These are phyloP conservation scores for Fabriciana adippe DNA, from an alignment of 2,888 invertebrate genomes.

Conservation along the genomic window DNA sequence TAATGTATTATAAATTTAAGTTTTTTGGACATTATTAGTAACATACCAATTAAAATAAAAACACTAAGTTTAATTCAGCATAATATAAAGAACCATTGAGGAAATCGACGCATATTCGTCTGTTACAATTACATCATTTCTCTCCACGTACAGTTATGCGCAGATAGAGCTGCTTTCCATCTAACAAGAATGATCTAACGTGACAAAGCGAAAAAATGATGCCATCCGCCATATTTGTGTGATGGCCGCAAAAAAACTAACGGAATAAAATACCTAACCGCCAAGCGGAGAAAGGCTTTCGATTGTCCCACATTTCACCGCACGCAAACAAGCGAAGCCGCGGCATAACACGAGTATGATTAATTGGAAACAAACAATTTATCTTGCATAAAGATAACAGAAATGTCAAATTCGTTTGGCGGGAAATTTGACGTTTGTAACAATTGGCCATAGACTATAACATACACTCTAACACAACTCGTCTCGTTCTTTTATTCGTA, in stretches of 20 bases:
- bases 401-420: slow-evolving; percentile 63
- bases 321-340: slow-evolving; percentile 70
- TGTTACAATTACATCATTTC: slow-evolving; percentile 73
- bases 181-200: slow-evolving; percentile 82
- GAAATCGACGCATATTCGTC: slow-evolving; percentile 38
- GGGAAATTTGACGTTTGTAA: slow-evolving; percentile 59
- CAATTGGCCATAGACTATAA: slow-evolving; percentile 54
- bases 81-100: background rate
- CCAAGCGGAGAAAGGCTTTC: slow-evolving; percentile 81
- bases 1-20: no score
- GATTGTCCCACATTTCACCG: slow-evolving; percentile 80
- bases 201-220: slow-evolving; percentile 80
- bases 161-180: slow-evolving; percentile 75
- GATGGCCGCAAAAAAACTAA: slow-evolving; percentile 81
- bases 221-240: slow-evolving; percentile 75
- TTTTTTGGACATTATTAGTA: background rate
- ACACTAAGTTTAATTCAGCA: background rate
- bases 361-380: slow-evolving; percentile 50
- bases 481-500: slow-evolving; percentile 56
- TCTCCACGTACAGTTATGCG: slow-evolving; percentile 72
- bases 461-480: slow-evolving; percentile 60
- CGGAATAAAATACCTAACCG: slow-evolving; percentile 81
- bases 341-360: slow-evolving; percentile 57
- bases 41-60: background rate
- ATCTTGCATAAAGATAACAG: slow-evolving; percentile 52